Percentiles rank a stretch among this genome's conserved stretches.
Evolutionary conservation across 2,888 invertebrate species (phyloP).

Genomic region (Arenicola marina): DNA sequence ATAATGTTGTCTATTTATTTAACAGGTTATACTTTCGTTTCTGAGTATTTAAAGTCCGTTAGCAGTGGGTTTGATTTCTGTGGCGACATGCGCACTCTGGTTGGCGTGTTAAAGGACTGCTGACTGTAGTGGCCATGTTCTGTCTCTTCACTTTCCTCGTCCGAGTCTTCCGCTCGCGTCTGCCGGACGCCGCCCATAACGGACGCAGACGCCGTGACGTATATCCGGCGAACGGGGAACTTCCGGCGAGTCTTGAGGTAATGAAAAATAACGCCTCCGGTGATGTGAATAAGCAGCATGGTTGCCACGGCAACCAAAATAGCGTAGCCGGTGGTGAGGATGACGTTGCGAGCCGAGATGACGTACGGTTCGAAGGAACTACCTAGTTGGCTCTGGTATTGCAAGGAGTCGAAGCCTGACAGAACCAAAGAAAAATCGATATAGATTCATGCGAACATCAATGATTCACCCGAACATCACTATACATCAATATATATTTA

Average conservation of each 20-base stretch:
- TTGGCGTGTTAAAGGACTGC: not conserved
- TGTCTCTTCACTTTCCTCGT: conserved; percentile 13
- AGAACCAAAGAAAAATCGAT: too few relatives aligned
- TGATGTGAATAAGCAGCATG: conserved; percentile 30
- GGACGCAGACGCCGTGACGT: conserved; percentile 9
- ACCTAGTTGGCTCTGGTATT: conserved; percentile 13
- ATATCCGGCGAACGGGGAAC: conserved; percentile 22
- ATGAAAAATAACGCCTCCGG: conserved; percentile 29
- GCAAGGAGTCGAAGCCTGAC: conserved; percentile 7
- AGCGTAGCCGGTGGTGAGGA: conserved; percentile 26
- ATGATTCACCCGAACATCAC: too few relatives aligned
- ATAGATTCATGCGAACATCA: too few relatives aligned
- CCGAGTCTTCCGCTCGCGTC: conserved; percentile 6
- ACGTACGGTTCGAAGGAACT: conserved; percentile 17
- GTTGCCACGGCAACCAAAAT: conserved; percentile 21
- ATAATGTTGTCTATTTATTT: too few relatives aligned
- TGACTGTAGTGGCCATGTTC: conserved; percentile 4
- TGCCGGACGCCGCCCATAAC: conserved; percentile 9
- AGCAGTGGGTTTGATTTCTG: not conserved
- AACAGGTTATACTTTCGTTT: conserved; percentile 17
- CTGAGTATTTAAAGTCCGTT: conserved; percentile 21
- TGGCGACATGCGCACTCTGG: not conserved
- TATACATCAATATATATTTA: too few relatives aligned
- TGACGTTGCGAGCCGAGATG: conserved; percentile 17
- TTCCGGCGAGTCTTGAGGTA: conserved; percentile 27